Evolutionary conservation across 2,888 invertebrate species (phyloP), one percentile per base, ranked within the genome.

Genomic region (Scaeva pyrastri): DNA sequence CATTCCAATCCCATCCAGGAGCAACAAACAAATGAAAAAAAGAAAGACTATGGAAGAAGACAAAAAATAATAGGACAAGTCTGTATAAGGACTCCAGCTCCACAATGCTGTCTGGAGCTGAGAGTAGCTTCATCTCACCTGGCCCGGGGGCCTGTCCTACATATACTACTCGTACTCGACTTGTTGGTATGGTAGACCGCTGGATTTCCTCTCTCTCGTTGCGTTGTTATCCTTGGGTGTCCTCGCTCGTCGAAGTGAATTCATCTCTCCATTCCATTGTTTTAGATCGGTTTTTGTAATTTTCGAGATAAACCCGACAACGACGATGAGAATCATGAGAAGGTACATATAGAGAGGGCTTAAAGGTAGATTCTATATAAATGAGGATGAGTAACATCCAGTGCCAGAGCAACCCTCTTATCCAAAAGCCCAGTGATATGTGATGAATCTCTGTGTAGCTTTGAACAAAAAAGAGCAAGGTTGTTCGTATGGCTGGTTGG

Each of bases 261-360:
- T 76, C 80, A 86, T 77, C 76, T 82, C 76, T 68, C 70, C 77
- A 86, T 86, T 68, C 70, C 77, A 86, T 86, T 86, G 81, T 86
- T 86, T 77, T 82, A 86, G 85, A 86, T 86, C 81, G 73, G 76
- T 86, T 86, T 85, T 86, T 86, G 85, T 86, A 86, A 86, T 86
- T 86, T 86, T 71, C 66, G 48, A 82, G 81, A 86, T 86, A 86
- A 86, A 82, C 81, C 81, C 68, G 39, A 64, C 26, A 19, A 19
- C 60, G 41, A 41, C 60, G 41, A 41, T n/a, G 31, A 39, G 3
- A 12, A 56, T n/a, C 26, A 58, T 21, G 21, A 41, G 21, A 11
- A 39, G 12, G 36, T 11, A 11, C 19, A 12, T 36, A 39, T 4
- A 21, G 19, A 19, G 39, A 21, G 43, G 60, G 50, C 39, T 52